Conservation (phyloP, 2,888 invertebrate species). For the Acanthosepion lycidas region DNA sequence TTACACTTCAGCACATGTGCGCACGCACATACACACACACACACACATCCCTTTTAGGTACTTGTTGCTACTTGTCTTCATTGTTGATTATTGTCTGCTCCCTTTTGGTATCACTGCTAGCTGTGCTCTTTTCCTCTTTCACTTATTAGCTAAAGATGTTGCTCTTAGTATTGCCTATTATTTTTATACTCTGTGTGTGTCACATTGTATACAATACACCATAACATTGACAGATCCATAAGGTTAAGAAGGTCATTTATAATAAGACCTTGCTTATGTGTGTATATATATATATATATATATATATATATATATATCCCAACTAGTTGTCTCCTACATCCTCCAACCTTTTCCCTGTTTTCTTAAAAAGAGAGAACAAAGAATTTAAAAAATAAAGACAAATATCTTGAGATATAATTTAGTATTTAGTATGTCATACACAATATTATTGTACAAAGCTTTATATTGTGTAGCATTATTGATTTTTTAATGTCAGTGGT, state of each 20-base stretch:
- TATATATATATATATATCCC: too few relatives aligned
- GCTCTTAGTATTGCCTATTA: neutral
- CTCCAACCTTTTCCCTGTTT: neutral
- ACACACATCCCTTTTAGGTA: neutral
- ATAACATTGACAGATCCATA: neutral
- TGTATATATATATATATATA: neutral
- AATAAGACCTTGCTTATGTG: neutral
- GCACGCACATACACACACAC: neutral
- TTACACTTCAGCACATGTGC: neutral
- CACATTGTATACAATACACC: constrained; percentile 1
- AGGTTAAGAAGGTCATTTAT: neutral
- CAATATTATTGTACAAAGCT: neutral
- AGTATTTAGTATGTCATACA: neutral
- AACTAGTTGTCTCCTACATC: neutral
- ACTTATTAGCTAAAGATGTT: neutral
- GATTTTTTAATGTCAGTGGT: neutral
- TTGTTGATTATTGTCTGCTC: neutral
- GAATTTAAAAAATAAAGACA: neutral
- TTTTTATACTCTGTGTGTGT: neutral
- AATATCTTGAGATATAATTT: too few relatives aligned
- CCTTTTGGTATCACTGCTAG: neutral
- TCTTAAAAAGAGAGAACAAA: neutral
- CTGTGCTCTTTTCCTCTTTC: neutral
- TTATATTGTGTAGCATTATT: neutral
- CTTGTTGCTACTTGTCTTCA: neutral